Percentiles rank a stretch among this genome's conserved stretches.
Evolutionary conservation across 2,113 vertebrate genomes (phyloP).

Genomic region (Mormoops blainvillei): DNA sequence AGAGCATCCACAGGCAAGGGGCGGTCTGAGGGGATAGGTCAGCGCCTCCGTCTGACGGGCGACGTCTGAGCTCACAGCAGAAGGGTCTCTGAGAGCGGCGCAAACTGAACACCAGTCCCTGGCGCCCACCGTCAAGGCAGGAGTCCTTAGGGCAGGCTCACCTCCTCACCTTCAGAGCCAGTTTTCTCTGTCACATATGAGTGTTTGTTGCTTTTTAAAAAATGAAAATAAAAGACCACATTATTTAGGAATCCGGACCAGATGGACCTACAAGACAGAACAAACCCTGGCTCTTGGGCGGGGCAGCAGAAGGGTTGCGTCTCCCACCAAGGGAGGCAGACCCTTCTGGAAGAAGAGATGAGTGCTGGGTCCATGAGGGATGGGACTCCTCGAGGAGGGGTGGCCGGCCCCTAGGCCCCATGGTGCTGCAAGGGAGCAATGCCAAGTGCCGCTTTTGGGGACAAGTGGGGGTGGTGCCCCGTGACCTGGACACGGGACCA

Average conservation of each 20-base stretch:
- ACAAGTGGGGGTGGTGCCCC: background rate
- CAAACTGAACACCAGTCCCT: background rate
- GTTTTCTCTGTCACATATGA: background rate
- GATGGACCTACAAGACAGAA: background rate
- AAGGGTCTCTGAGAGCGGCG: background rate
- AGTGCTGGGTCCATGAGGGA: background rate
- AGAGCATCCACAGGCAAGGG: rapidly evolving
- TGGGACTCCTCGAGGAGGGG: background rate
- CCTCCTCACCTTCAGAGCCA: background rate
- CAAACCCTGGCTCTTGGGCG: background rate
- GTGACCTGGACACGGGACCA: background rate
- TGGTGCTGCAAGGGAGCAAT: background rate
- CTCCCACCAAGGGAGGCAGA: too few species aligned
- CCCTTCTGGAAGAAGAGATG: too few species aligned
- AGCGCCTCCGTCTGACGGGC: background rate
- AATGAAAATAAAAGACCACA: conserved; percentile 36
- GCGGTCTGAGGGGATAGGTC: background rate
- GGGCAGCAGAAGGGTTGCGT: background rate
- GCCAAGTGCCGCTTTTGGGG: background rate
- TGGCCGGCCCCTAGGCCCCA: rapidly evolving
- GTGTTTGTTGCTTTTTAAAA: background rate
- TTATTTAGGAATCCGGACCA: conserved; percentile 39
- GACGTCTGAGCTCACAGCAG: too few species aligned
- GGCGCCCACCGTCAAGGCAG: too few species aligned
- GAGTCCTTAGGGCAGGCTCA: background rate